Base-by-base conservation (phyloP, 2,113 vertebrate species). In the Caracal caracal region DNA sequence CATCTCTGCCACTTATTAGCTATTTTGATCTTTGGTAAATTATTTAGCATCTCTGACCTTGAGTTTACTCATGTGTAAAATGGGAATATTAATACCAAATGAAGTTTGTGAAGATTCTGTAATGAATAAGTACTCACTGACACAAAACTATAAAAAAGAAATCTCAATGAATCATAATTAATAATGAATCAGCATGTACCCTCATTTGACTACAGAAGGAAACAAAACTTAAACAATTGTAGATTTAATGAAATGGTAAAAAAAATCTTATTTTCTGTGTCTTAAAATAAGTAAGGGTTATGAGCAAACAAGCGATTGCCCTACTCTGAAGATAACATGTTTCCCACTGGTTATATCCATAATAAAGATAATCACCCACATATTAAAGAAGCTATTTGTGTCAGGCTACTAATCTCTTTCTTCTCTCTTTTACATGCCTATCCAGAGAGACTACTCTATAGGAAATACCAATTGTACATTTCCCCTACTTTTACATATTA, bases 381-480 rank as follows among this genome's bases (percentile, higher is more conserved):
- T 28, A 66, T 65, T 40, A 80, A 91, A 95, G 49, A 91, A 95
- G 65, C 6, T 75, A 33, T 89, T 89, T 66, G 65, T 75, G 83
- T 96, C 88, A 95, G 88, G 30, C 59, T 95, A 95, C 88, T 75
- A 73, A 78, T 70, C 33, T 97, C 24, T 49, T 89, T 95, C 78
- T 89, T 87, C 37, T 86, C 17, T 88, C 59, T 96, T 97, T 81
- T 20, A 13, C 26, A 83, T 93, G 47, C 35, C 82, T 66, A 92
- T 97, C 94, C 6, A 76, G 85, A 98, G 49, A 85, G 73, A 90
- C 11, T 96, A 97, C n/a, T 92, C 88, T 92, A 47, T 49, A 75
- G 97, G 94, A 98, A 98, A 96, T 93, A 98, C 94, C 98, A 98
- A 96, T 98, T 97, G 97, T 68, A 24, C 89, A 96, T 97, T 97